Base-by-base conservation (phyloP, 1,140 invertebrate genomes). In the Ephestia elutella region DNA sequence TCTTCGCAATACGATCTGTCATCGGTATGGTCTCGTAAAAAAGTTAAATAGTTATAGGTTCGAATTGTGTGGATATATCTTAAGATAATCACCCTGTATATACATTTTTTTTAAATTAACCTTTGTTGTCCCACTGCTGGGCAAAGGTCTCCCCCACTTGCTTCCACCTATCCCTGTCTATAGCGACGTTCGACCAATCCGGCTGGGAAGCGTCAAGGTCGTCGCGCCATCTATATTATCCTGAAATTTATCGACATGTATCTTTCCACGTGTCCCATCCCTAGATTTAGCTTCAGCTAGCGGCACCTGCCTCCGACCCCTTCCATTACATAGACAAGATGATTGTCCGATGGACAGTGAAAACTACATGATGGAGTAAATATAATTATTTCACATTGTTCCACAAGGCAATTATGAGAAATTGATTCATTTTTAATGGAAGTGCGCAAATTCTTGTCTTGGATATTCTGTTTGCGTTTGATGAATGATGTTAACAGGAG, bases 381-480 rank as follows among this genome's bases (percentile, higher is more conserved):
- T 20, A 57, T 70, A 68, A 73, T 73, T 73, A 66, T 70, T 73
- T 65, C 54, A 54, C 21, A 66, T 60, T 57, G 48, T 30, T 19
- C 60, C 54, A 62, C 17, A 5, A 18, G 35, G 56, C 57, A 66
- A 70, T 65, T 66, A 71, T 67, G 58, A 57, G 44, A 49, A 62
- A 73, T 68, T 73, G 68, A 73, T 73, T 70, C 65, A 68, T 68
- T 73, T 73, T 71, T 71, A 71, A 71, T 71, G 57, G 59, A 15
- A 17, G n/a, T 15, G 17, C 56, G 21, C 56, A 19, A 28, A 21
- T 17, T 48, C 13, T 21, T 10, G 17, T 32, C n/a, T n/a, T n/a
- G 35, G 49, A 35, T 9, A 7, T 25, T 32, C 11, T 32, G 30
- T 32, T 28, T 38, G 32, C 13, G 15, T 44, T 44, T 44, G 13